Conservation (phyloP, 2,888 invertebrate species). For the Andrena hattorfiana region DNA sequence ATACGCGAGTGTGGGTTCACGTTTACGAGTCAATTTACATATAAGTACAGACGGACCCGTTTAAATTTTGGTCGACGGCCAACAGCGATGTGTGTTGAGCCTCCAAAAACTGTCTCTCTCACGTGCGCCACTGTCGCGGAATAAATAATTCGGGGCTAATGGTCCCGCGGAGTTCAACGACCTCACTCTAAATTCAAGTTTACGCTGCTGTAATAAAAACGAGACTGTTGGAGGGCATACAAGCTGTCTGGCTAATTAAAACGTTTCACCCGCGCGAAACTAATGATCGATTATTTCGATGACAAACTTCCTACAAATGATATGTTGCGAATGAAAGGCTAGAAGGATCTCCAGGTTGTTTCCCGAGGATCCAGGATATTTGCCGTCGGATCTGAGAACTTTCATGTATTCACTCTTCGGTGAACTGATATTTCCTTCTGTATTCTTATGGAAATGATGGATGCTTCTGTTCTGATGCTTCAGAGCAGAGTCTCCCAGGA, state of each 20-base stretch:
- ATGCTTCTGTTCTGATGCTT: too few species aligned
- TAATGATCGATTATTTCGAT: too few species aligned
- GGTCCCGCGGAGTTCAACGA: constrained; percentile 38
- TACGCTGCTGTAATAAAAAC: neutral
- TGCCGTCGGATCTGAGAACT: too few species aligned
- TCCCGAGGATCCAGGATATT: too few species aligned
- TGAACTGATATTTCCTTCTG: too few species aligned
- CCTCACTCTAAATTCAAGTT: constrained; percentile 4
- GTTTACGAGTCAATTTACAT: neutral
- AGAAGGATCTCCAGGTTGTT: too few species aligned
- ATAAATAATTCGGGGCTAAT: constrained; percentile 49
- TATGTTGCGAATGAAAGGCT: too few species aligned
- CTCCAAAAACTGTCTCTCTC: neutral
- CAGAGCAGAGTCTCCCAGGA: too few species aligned
- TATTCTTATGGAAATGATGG: too few species aligned
- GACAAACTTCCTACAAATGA: too few species aligned
- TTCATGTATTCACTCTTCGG: too few species aligned
- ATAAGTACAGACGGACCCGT: neutral
- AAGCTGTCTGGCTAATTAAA: constrained; percentile 9
- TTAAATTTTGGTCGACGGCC: constrained; percentile 42
- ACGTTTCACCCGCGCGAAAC: neutral
- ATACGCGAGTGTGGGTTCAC: neutral
- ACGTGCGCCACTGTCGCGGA: constrained; percentile 18
- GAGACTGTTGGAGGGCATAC: neutral
- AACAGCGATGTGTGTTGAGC: constrained; percentile 2